These are phyloP conservation scores for Pseudochirops cupreus DNA, from an alignment of 2,797 vertebrate species.

Conservation along the genomic window DNA sequence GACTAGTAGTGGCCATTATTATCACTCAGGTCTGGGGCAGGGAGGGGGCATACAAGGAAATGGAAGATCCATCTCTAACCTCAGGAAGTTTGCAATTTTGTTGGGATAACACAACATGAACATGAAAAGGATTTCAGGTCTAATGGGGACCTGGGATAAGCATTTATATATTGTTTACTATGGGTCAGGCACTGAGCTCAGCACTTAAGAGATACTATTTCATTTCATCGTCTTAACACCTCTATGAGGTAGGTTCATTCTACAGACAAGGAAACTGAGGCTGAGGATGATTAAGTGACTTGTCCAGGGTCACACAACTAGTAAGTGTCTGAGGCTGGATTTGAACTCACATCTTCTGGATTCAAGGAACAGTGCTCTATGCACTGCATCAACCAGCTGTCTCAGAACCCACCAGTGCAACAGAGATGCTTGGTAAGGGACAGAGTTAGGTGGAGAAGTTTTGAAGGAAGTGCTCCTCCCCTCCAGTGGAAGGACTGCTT, in stretches of 20 bases:
- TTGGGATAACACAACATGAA: background rate
- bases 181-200: background rate
- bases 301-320: background rate
- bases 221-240: background rate
- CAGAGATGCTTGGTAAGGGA: background rate
- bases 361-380: background rate
- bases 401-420: background rate
- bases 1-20: background rate
- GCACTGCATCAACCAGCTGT: background rate
- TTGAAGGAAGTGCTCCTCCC: background rate
- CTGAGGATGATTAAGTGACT: background rate
- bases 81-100: background rate
- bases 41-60: background rate
- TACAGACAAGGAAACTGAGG: background rate
- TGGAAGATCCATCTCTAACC: background rate
- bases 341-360: background rate
- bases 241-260: background rate
- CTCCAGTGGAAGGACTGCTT: background rate
- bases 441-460: background rate
- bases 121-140: background rate
- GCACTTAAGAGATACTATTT: background rate
- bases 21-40: background rate
- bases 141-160: background rate
- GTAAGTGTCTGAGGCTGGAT: background rate
- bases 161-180: background rate